Conservation (phyloP, 2,113 vertebrate species). For the Arizona elegans region DNA sequence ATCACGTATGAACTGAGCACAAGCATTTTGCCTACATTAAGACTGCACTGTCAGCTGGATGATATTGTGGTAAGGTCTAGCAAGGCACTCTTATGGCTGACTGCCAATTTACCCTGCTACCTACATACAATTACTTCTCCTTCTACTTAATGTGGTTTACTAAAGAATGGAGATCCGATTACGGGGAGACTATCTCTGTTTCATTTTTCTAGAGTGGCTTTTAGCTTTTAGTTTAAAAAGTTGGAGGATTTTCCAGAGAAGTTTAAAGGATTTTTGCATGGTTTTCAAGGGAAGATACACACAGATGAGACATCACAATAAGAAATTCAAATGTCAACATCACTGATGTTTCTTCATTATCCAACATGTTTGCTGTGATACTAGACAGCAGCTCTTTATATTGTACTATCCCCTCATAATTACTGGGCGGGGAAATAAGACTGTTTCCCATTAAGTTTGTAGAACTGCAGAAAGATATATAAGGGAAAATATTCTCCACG, state of each 20-base stretch:
- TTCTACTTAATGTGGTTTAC: background rate
- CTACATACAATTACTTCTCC: background rate
- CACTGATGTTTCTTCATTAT: background rate
- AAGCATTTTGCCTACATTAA: background rate
- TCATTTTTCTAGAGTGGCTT: background rate
- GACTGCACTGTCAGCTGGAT: background rate
- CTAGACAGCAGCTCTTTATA: background rate
- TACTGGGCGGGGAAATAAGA: background rate
- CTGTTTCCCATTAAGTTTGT: constrained; percentile 1
- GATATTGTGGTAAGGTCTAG: background rate
- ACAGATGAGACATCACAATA: background rate
- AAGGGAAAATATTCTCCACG: background rate
- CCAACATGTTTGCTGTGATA: background rate
- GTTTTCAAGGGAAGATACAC: background rate
- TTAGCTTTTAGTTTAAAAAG: background rate
- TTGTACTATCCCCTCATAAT: background rate
- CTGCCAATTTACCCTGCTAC: background rate
- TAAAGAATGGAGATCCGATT: background rate
- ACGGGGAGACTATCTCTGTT: background rate
- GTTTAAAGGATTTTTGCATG: background rate
- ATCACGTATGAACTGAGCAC: background rate
- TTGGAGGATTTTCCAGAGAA: background rate
- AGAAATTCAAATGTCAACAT: background rate
- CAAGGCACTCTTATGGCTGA: background rate
- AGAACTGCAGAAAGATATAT: background rate